These are phyloP conservation scores for Lanius ludovicianus DNA, from an alignment of 2,113 vertebrate genomes.

Conservation along the genomic window DNA sequence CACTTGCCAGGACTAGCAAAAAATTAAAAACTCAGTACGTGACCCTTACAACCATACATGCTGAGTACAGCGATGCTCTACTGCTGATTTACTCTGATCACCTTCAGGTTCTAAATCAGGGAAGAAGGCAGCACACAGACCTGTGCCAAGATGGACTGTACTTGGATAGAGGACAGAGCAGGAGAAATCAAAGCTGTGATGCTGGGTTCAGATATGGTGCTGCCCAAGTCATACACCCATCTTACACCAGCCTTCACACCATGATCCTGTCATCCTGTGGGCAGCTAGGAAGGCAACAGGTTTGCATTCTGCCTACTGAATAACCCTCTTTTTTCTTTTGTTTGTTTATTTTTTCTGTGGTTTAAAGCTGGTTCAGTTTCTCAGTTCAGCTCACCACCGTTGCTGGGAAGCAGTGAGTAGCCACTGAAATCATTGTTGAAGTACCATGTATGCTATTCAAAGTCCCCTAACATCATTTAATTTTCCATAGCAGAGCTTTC, in stretches of 20 bases:
- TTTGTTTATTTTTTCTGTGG: accelerated
- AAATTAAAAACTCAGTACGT: neutral
- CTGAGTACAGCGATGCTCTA: neutral
- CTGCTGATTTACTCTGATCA: neutral
- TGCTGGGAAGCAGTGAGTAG: neutral
- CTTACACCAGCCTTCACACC: neutral
- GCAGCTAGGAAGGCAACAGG: neutral
- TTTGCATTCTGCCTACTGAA: neutral
- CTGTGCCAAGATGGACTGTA: neutral
- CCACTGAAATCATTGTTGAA: neutral
- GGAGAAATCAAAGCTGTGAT: neutral
- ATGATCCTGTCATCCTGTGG: neutral
- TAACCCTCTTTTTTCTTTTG: accelerated
- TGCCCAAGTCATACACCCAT: neutral
- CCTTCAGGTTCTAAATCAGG: neutral
- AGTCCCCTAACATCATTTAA: neutral
- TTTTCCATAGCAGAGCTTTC: neutral
- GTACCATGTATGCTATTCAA: neutral
- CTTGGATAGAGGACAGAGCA: neutral
- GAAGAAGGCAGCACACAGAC: neutral
- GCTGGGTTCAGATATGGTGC: neutral
- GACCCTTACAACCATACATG: neutral
- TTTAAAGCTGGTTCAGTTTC: neutral
- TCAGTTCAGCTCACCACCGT: neutral
- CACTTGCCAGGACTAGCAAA: neutral